phyloP scores from a whole-genome alignment of 2,113 vertebrate genomes.

The Vicugna pacos region DNA sequence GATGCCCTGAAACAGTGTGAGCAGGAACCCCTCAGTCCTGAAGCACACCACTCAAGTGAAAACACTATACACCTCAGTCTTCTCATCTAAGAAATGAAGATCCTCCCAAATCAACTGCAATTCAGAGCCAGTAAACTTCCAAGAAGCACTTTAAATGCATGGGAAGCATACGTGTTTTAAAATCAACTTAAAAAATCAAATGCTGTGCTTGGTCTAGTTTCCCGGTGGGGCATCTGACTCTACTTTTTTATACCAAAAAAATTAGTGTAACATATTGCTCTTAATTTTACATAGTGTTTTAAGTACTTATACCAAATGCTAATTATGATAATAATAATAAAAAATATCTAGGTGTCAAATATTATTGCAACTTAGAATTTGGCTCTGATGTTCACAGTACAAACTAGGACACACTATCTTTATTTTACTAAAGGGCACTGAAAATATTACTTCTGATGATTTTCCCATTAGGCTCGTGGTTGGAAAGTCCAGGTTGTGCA shows the following conservation, averaged over 20 bases:
- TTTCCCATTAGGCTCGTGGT: constrained; percentile 16
- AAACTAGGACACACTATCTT: neutral
- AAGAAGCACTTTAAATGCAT: neutral
- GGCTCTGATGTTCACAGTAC: neutral
- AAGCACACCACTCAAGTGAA: neutral
- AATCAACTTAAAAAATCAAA: constrained; percentile 23
- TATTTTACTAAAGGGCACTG: constrained; percentile 7
- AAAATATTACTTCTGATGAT: constrained; percentile 27
- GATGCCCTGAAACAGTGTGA: neutral
- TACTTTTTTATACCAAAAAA: neutral
- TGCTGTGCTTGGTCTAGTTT: neutral
- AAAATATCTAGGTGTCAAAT: constrained; percentile 11
- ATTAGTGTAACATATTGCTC: neutral
- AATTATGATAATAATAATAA: neutral
- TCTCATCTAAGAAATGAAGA: neutral
- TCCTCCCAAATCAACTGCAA: neutral
- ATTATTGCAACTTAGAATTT: neutral
- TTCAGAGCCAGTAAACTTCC: neutral
- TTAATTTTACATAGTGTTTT: constrained; percentile 43
- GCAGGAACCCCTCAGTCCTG: neutral
- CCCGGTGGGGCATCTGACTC: neutral
- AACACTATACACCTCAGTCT: neutral
- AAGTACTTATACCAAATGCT: neutral
- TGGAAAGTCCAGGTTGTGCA: neutral
- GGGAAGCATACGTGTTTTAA: neutral